Base-by-base conservation (phyloP, 2,888 invertebrate genomes). In the Coecobrya sp. region DNA sequence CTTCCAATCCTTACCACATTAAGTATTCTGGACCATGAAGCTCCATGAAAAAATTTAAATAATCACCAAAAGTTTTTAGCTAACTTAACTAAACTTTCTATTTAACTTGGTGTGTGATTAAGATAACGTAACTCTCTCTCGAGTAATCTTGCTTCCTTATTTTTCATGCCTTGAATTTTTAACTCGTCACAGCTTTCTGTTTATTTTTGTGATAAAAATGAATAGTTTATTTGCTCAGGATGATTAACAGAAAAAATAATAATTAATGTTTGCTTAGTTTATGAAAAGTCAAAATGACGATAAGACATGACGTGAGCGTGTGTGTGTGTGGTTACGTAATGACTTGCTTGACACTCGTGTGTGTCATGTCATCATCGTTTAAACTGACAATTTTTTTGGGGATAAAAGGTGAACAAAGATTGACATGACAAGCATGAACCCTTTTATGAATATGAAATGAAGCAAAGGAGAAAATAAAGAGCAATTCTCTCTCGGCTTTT, bases 251-350 rank as follows among this genome's bases (percentile, higher is more conserved):
- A 36, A 36, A 36, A 4, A 36, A 36, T 36, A 36, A 36, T 36
- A 36, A 36, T 36, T 2, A 36, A n/a, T n/a, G n/a, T n/a, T n/a
- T n/a, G n/a, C n/a, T n/a, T n/a, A n/a, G n/a, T n/a, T n/a, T n/a
- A n/a, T n/a, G 7, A 62, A 62, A 22, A 62, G 62, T 62, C 62
- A 62, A 25, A 68, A 68, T 30, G 27, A 68, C 25, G 13, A 30
- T 16, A 13, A 25, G 3, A 62, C 62, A 62, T 25, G 11, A 22
- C 7, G 25, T 62, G 62, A 8, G 8, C n/a, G 19, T 59, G 59
- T 59, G 59, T 76, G 62, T 55, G 65, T 88, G 70, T 65, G 87
- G 79, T 88, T 88, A 88, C 65, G 88, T 88, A 88, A 88, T 88
- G 49, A 16, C 1, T 4, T 30, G 27, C 19, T 25, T 10, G 25